phyloP scores from a whole-genome alignment of 2,797 vertebrate species.

The Channa striata region DNA sequence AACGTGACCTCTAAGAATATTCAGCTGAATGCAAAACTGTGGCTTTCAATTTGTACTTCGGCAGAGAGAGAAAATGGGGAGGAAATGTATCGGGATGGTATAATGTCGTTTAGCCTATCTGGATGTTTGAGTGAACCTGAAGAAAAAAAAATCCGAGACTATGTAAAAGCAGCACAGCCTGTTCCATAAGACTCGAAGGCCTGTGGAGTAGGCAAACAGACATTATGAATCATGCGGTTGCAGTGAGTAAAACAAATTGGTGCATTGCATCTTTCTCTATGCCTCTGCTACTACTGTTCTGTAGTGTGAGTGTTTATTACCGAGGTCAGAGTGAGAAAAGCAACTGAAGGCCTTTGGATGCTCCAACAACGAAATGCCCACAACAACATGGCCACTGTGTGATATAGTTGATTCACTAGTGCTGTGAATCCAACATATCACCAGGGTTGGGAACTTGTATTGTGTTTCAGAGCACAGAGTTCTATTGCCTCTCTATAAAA shows the following conservation, averaged over 20 bases:
- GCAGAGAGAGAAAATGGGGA: neutral
- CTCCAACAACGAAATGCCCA: constrained; percentile 29
- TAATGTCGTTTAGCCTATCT: neutral
- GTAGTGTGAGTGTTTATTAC: constrained; percentile 19
- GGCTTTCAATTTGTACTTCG: constrained; percentile 4
- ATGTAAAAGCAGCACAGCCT: constrained; percentile 42
- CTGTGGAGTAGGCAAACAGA: constrained; percentile 32
- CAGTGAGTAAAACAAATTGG: constrained; percentile 39
- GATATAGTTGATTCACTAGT: constrained; percentile 45
- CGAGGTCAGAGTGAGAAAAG: constrained; percentile 18
- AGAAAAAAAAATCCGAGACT: neutral
- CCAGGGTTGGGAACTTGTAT: neutral
- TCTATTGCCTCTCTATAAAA: constrained; percentile 12
- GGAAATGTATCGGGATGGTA: neutral
- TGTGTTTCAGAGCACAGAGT: neutral
- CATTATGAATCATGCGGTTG: constrained; percentile 50
- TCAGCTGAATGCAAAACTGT: constrained; percentile 42
- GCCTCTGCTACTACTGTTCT: constrained; percentile 7
- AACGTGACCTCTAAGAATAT: constrained; percentile 35
- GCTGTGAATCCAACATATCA: constrained; percentile 20
- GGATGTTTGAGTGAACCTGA: constrained; percentile 29
- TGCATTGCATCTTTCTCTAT: constrained; percentile 36
- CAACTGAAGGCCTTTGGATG: constrained; percentile 11
- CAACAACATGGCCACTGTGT: constrained; percentile 41
- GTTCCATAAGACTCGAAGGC: constrained; percentile 20